Evolutionary conservation across 2,797 vertebrate genomes (phyloP).

Genomic region (Sphenodon punctatus): DNA sequence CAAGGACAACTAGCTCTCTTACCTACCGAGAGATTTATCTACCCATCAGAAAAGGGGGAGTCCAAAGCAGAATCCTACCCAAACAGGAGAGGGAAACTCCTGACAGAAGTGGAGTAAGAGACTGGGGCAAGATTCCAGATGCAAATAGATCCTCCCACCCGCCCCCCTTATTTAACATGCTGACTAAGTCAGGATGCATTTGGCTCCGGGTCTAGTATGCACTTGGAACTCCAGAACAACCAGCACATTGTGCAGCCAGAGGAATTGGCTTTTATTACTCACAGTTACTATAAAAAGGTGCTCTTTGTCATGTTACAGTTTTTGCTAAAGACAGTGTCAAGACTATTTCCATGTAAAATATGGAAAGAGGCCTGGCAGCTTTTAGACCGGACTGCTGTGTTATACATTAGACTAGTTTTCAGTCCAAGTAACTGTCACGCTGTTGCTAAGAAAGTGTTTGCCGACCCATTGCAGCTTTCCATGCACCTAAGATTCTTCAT

Average conservation of each 20-base stretch:
- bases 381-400: neutral
- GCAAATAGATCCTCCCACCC: neutral
- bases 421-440: neutral
- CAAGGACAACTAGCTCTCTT: neutral
- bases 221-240: neutral
- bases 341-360: neutral
- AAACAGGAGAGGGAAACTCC: neutral
- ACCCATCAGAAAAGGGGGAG: neutral
- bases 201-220: neutral
- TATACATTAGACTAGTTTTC: neutral
- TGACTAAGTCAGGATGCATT: neutral
- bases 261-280: neutral
- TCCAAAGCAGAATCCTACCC: neutral
- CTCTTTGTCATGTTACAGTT: too few species aligned
- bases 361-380: neutral
- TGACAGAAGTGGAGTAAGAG: neutral
- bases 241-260: neutral
- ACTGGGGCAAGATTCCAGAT: neutral
- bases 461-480: neutral
- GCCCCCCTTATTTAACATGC: too few species aligned
- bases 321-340: neutral
- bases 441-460: neutral
- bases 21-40: neutral
- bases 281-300: neutral
- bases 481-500: neutral